Percentiles rank a stretch among this genome's conserved stretches.
Conservation (phyloP, 1,140 invertebrate genomes). For the Drosophila tristis region DNA sequence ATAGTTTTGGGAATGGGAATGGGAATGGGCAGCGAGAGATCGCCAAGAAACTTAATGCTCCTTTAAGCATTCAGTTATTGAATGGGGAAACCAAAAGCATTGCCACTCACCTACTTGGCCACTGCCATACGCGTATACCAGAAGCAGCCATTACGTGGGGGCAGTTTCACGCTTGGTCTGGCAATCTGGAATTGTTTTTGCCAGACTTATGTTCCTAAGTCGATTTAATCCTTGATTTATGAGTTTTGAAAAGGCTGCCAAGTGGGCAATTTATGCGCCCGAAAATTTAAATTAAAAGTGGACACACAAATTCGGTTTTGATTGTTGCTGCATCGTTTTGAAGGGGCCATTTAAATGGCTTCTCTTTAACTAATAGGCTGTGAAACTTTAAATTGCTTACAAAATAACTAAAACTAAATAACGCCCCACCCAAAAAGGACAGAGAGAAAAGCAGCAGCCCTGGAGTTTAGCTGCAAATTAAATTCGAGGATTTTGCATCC, state of each 20-base stretch:
- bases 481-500: conserved; percentile 68
- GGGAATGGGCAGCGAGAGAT: not conserved
- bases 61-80: conserved; percentile 33
- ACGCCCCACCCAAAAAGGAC: not conserved
- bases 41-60: conserved; percentile 21
- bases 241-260: conserved; percentile 28
- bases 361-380: conserved; percentile 1
- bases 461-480: conserved; percentile 73
- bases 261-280: conserved; percentile 12
- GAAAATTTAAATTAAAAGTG: conserved; percentile 18
- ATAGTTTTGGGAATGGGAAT: too few relatives aligned
- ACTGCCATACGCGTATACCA: not conserved
- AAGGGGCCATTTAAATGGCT: conserved; percentile 5
- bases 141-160: conserved; percentile 30
- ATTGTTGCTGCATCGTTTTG: conserved; percentile 1
- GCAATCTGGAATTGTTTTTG: conserved; percentile 37
- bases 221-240: conserved; percentile 48
- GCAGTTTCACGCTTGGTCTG: conserved; percentile 9
- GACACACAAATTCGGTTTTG: not conserved
- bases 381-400: not conserved
- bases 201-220: conserved; percentile 45
- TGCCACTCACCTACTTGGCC: not conserved
- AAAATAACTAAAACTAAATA: conserved; percentile 58
- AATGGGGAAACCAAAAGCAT: conserved; percentile 39
- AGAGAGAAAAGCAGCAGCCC: conserved; percentile 1